These are phyloP conservation scores for Pseudoatta argentina DNA, from an alignment of 1,140 invertebrate genomes.

Conservation along the genomic window DNA sequence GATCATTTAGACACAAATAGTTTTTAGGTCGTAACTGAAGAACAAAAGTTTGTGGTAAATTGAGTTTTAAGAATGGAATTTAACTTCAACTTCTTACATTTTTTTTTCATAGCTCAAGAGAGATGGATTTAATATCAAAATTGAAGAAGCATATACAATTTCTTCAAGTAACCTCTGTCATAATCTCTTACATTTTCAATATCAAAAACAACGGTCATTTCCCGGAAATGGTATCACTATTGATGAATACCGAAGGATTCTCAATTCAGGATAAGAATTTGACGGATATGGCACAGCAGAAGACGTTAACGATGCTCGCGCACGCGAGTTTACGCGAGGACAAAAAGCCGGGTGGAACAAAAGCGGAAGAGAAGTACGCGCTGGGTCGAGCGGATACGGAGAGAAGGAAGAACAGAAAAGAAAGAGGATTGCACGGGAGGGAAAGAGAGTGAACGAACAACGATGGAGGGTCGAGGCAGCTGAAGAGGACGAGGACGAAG, in stretches of 20 bases:
- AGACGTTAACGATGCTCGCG: conserved; percentile 34
- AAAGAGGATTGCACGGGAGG: conserved; percentile 37
- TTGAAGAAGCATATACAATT: neutral
- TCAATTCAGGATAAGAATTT: conserved; percentile 34
- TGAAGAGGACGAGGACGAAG: conserved; percentile 59
- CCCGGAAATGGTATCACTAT: neutral
- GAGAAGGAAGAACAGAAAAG: conserved; percentile 45
- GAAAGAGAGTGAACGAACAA: conserved; percentile 46
- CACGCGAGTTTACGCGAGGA: neutral
- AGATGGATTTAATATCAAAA: conserved; percentile 14
- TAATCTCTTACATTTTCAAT: neutral
- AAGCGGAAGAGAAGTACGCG: conserved; percentile 28
- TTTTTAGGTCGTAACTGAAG: conserved; percentile 12
- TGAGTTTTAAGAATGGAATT: neutral
- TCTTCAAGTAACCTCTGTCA: neutral
- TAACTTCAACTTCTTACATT: neutral
- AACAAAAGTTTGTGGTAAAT: conserved; percentile 5
- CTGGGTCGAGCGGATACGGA: neutral
- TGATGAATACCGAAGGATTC: neutral
- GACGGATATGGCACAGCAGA: conserved; percentile 20
- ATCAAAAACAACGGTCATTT: conserved; percentile 1
- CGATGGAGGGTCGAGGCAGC: conserved; percentile 45
- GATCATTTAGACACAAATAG: neutral
- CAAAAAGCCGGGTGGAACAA: conserved; percentile 33
- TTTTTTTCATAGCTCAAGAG: neutral